Evolutionary conservation across 2,113 vertebrate genomes (phyloP).

Genomic region (Callopanchax toddi): DNA sequence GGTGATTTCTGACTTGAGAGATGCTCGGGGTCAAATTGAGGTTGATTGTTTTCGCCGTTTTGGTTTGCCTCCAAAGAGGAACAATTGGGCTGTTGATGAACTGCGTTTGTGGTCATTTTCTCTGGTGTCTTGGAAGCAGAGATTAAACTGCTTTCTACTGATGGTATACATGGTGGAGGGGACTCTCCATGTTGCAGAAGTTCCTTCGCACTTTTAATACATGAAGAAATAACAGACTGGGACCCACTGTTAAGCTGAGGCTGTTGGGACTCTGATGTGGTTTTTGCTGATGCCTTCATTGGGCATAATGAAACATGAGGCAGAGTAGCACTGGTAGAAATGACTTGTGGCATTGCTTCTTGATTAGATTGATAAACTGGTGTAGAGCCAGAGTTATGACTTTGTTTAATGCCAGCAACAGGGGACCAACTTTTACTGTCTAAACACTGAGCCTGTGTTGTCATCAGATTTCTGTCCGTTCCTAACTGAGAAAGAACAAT

Average conservation of each 20-base stretch:
- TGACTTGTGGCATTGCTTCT: slow-evolving; percentile 59
- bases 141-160: slow-evolving; percentile 77
- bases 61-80: slow-evolving; percentile 61
- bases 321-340: slow-evolving; percentile 71
- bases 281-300: slow-evolving; percentile 75
- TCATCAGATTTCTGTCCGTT: slow-evolving; percentile 37
- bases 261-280: slow-evolving; percentile 74
- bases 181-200: slow-evolving; percentile 78
- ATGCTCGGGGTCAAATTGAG: slow-evolving; percentile 36
- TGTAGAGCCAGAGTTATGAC: slow-evolving; percentile 45
- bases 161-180: slow-evolving; percentile 78
- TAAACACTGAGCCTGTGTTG: slow-evolving; percentile 32
- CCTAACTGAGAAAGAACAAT: slow-evolving; percentile 83
- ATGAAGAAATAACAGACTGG: slow-evolving; percentile 82
- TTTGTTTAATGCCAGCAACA: slow-evolving; percentile 27
- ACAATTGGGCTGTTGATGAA: slow-evolving; percentile 70
- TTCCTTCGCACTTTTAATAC: slow-evolving; percentile 77
- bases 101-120: slow-evolving; percentile 76
- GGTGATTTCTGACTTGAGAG: slow-evolving; percentile 72
- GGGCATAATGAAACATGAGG: slow-evolving; percentile 73
- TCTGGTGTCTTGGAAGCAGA: slow-evolving; percentile 73
- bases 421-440: slow-evolving; percentile 50
- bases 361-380: slow-evolving; percentile 49
- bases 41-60: slow-evolving; percentile 2
- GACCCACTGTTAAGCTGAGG: slow-evolving; percentile 79